These are phyloP conservation scores for Ditula angustiorana DNA, from an alignment of 2,888 invertebrate species.

Conservation along the genomic window DNA sequence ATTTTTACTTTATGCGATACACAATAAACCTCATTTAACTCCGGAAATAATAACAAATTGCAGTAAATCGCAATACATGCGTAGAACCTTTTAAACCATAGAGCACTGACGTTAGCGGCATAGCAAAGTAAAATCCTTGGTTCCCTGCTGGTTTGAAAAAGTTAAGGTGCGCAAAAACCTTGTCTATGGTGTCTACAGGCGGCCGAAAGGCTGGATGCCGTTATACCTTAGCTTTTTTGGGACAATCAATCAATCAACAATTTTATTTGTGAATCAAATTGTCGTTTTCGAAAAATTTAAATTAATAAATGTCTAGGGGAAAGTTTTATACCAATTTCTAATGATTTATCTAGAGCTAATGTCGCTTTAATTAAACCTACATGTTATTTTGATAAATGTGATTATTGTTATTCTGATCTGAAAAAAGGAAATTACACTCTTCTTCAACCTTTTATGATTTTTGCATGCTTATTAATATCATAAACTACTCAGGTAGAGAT, in stretches of 20 bases:
- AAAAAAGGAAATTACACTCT: too few relatives aligned
- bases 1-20: too few relatives aligned
- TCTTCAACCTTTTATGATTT: too few relatives aligned
- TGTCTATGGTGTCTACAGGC: conserved; percentile 22
- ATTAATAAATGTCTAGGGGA: too few relatives aligned
- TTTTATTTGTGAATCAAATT: neutral
- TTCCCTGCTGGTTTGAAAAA: conserved; percentile 31
- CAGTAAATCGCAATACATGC: conserved; percentile 21
- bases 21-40: conserved; percentile 1
- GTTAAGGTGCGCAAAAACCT: conserved; percentile 31
- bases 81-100: neutral
- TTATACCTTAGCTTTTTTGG: conserved; percentile 13
- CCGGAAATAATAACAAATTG: conserved; percentile 34
- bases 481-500: too few relatives aligned
- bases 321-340: too few relatives aligned
- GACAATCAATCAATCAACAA: conserved; percentile 9
- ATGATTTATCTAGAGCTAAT: too few relatives aligned
- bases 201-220: neutral
- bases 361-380: too few relatives aligned
- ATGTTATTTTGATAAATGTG: too few relatives aligned
- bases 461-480: too few relatives aligned
- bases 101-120: conserved; percentile 12
- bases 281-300: too few relatives aligned
- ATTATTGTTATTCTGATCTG: too few relatives aligned
- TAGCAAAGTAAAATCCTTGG: conserved; percentile 12